These are phyloP conservation scores for Pagrus major DNA, from an alignment of 2,113 vertebrate species.

Conservation along the genomic window DNA sequence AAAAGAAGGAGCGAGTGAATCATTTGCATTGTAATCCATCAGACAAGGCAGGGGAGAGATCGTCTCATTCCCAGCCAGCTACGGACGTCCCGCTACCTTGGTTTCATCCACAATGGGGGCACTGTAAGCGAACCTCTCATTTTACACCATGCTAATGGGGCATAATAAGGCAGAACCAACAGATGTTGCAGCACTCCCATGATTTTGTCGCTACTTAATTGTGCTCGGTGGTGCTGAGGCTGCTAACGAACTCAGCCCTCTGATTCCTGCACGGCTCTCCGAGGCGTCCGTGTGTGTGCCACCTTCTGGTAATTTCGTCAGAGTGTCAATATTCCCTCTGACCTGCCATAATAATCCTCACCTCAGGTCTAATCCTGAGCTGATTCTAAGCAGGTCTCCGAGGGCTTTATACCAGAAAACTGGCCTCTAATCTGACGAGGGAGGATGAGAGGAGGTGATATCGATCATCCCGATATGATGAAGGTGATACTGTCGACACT, in stretches of 20 bases:
- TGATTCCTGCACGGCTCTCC: slow-evolving; percentile 45
- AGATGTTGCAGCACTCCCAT: slow-evolving; percentile 64
- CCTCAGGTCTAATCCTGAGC: slow-evolving; percentile 63
- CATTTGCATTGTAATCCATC: slow-evolving; percentile 72
- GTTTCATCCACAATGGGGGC: slow-evolving; percentile 53
- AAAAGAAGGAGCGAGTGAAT: slow-evolving; percentile 64
- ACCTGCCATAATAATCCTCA: slow-evolving; percentile 65
- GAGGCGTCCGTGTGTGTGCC: slow-evolving; percentile 24
- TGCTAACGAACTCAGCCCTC: slow-evolving; percentile 35
- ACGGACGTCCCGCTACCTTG: slow-evolving; percentile 41
- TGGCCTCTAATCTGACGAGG: slow-evolving; percentile 52
- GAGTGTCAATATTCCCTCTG: slow-evolving; percentile 38
- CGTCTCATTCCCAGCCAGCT: slow-evolving; percentile 53
- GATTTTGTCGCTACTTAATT: slow-evolving; percentile 51
- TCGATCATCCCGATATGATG: slow-evolving; percentile 43
- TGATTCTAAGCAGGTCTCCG: slow-evolving; percentile 43
- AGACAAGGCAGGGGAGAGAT: slow-evolving; percentile 38
- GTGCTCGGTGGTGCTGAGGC: slow-evolving; percentile 24
- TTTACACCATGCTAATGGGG: slow-evolving; percentile 71
- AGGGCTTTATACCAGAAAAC: slow-evolving; percentile 38
- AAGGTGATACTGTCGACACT: slow-evolving; percentile 31
- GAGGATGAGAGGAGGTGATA: slow-evolving; percentile 35
- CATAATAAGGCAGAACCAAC: slow-evolving; percentile 73
- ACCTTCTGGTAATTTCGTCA: slow-evolving; percentile 32
- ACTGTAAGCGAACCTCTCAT: slow-evolving; percentile 61